Conservation (phyloP, 2,797 vertebrate genomes). For the Ctenosaura bakeri region DNA sequence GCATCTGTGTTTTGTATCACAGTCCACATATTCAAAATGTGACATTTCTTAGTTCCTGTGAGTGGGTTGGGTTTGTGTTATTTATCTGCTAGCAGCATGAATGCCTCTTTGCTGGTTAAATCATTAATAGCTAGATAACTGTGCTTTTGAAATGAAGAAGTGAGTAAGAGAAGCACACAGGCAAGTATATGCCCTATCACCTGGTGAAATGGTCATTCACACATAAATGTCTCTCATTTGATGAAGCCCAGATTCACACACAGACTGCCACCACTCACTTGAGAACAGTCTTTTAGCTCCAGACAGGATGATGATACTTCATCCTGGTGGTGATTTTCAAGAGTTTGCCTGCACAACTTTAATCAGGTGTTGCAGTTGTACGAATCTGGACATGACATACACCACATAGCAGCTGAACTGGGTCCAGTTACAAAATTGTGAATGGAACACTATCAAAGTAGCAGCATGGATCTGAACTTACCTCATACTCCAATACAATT, state of each 20-base stretch:
- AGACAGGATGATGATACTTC: neutral
- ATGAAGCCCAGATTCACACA: neutral
- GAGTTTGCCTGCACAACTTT: neutral
- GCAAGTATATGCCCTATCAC: neutral
- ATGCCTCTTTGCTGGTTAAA: neutral
- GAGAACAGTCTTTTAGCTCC: neutral
- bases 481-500: neutral
- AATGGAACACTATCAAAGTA: neutral
- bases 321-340: neutral
- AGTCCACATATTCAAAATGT: slow-evolving; percentile 1
- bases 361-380: neutral
- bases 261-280: neutral
- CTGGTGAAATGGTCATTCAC: neutral
- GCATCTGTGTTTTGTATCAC: neutral
- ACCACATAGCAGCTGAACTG: neutral
- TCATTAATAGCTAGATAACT: slow-evolving; percentile 1
- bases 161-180: neutral
- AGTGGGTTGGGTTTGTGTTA: neutral
- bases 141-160: slow-evolving; percentile 17
- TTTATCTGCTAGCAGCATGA: slow-evolving; percentile 32
- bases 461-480: neutral
- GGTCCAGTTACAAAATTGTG: neutral
- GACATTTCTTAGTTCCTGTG: slow-evolving; percentile 9
- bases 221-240: neutral
- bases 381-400: neutral